These are phyloP conservation scores for Prionailurus bengalensis DNA, from an alignment of 2,113 vertebrate genomes.

Conservation along the genomic window DNA sequence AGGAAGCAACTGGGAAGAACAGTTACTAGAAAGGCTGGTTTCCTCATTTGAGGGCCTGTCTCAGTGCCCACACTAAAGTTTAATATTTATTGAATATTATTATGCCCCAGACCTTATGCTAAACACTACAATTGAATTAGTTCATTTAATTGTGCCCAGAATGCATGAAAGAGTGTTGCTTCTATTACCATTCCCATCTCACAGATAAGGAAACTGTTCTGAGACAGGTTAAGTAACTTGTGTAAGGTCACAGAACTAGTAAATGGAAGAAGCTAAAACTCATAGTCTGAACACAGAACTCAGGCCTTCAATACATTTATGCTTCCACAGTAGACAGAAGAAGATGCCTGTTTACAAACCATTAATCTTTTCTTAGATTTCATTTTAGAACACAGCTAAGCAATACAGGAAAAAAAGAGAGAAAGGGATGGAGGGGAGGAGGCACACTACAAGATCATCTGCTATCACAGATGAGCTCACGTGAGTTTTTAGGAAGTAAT, in stretches of 20 bases:
- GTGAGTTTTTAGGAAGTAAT: constrained; percentile 27
- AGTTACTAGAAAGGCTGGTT: not conserved
- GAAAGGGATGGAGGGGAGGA: not conserved
- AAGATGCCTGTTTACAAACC: not conserved
- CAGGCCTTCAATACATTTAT: not conserved
- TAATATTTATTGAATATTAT: not conserved
- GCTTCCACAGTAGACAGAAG: not conserved
- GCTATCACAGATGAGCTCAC: not conserved
- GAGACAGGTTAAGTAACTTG: not conserved
- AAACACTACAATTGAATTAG: not conserved
- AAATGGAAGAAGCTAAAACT: not conserved
- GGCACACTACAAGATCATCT: not conserved
- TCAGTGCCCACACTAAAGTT: not conserved
- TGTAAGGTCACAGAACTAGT: not conserved
- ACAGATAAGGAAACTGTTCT: not conserved
- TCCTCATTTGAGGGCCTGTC: not conserved
- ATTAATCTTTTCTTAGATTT: constrained; percentile 28
- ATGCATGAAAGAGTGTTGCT: not conserved
- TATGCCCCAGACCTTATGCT: not conserved
- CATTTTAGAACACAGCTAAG: constrained; percentile 47
- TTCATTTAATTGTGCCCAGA: not conserved
- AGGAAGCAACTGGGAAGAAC: not conserved
- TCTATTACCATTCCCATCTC: not conserved
- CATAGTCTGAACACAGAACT: not conserved
- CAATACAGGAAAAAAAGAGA: not conserved